A percentile compares a stretch with the other conserved stretches of the same genome.
These are phyloP conservation scores for Drosophila pseudotalamancana DNA, from an alignment of 2,888 invertebrate genomes.

Conservation along the genomic window DNA sequence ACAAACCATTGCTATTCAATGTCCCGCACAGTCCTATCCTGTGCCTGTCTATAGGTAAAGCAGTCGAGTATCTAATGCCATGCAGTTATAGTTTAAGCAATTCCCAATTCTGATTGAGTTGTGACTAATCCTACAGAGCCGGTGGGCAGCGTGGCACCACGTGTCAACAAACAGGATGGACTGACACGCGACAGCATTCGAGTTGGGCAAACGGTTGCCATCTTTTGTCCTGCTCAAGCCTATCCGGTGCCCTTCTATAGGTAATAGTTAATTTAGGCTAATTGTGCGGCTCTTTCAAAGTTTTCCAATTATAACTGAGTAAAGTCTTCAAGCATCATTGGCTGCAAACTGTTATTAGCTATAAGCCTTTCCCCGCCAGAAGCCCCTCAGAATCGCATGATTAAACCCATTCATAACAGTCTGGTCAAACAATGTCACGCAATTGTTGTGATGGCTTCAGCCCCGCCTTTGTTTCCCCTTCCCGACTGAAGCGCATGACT, in stretches of 20 bases:
- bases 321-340: constrained; percentile 61
- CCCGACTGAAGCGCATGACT: neutral
- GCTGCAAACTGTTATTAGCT: constrained; percentile 50
- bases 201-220: constrained; percentile 85
- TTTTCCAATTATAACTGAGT: constrained; percentile 36
- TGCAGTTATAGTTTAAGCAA: neutral
- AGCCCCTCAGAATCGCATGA: constrained; percentile 23
- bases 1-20: constrained; percentile 87
- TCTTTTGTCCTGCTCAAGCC: constrained; percentile 88
- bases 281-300: constrained; percentile 34
- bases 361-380: constrained; percentile 1
- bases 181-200: constrained; percentile 87
- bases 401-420: constrained; percentile 45
- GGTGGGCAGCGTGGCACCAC: constrained; percentile 85
- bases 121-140: constrained; percentile 79
- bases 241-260: constrained; percentile 86
- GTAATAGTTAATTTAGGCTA: no score
- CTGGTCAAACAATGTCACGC: constrained; percentile 41
- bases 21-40: constrained; percentile 90
- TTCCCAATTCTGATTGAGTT: neutral
- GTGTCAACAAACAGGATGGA: constrained; percentile 89
- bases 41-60: constrained; percentile 86
- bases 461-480: neutral
- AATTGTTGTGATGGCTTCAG: constrained; percentile 20
- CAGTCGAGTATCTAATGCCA: constrained; percentile 49